These are phyloP conservation scores for Bombus terrestris DNA, from an alignment of 1,140 invertebrate species.

Conservation along the genomic window DNA sequence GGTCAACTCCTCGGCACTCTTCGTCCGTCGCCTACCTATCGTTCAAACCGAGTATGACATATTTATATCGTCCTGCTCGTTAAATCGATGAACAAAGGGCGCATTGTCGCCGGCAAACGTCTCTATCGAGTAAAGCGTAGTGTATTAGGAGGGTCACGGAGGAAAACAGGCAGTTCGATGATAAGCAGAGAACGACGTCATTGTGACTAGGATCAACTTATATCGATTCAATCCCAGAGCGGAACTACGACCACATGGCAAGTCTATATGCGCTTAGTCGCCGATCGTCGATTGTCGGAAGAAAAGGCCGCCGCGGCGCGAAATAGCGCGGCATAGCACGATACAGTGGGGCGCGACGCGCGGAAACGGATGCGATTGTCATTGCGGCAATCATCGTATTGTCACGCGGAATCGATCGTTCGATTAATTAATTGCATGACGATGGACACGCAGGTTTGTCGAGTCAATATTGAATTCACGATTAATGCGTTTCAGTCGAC, in stretches of 20 bases:
- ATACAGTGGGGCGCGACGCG: background rate
- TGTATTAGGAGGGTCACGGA: background rate
- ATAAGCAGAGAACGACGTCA: conserved; percentile 33
- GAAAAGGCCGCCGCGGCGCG: background rate
- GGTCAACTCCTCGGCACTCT: background rate
- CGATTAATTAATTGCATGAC: conserved; percentile 78
- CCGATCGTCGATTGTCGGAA: conserved; percentile 21
- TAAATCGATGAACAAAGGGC: background rate
- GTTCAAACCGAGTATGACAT: background rate
- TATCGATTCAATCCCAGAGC: conserved; percentile 27
- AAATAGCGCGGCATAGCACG: too few relatives aligned
- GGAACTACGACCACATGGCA: background rate
- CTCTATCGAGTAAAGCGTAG: too few relatives aligned
- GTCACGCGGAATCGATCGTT: conserved; percentile 58
- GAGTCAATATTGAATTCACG: conserved; percentile 79
- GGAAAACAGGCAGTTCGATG: background rate
- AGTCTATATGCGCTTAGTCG: background rate
- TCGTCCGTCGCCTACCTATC: too few relatives aligned
- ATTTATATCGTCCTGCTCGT: background rate
- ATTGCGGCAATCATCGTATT: conserved; percentile 57
- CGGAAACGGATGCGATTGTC: conserved; percentile 39
- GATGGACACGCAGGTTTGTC: conserved; percentile 74
- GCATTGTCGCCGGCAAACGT: background rate
- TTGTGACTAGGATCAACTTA: conserved; percentile 59
- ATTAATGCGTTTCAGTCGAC: conserved; percentile 70